These are phyloP conservation scores for Styela clava DNA, from an alignment of 23 tunicate genomes.

Conservation along the genomic window DNA sequence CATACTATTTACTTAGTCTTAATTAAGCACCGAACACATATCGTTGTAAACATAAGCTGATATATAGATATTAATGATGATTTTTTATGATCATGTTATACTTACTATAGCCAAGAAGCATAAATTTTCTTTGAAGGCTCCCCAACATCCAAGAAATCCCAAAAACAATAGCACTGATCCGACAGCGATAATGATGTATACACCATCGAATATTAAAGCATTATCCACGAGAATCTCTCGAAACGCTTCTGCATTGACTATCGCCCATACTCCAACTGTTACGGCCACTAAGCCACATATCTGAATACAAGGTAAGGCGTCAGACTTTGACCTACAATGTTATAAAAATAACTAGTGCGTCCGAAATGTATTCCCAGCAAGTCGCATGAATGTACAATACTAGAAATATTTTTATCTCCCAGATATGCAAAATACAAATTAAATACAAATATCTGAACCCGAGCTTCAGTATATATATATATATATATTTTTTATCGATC, in stretches of 20 bases:
- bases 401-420: too few relatives aligned
- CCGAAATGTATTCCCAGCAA: background rate
- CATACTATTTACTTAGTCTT: too few relatives aligned
- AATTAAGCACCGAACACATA: too few relatives aligned
- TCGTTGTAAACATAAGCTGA: too few relatives aligned
- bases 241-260: slow-evolving; percentile 62
- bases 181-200: slow-evolving; percentile 86
- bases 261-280: slow-evolving; percentile 80
- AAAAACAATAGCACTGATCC: slow-evolving; percentile 56
- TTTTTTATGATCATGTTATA: too few relatives aligned
- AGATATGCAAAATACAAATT: background rate
- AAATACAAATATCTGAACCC: too few relatives aligned
- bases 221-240: slow-evolving; percentile 36
- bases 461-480: too few relatives aligned
- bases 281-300: slow-evolving; percentile 68
- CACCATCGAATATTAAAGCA: slow-evolving; percentile 57
- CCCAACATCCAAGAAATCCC: slow-evolving; percentile 94
- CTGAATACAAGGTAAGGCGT: slow-evolving; percentile 27
- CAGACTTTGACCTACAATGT: background rate
- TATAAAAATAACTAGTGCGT: background rate
- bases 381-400: too few relatives aligned
- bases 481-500: too few relatives aligned
- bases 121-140: slow-evolving; percentile 83
- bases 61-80: too few relatives aligned
- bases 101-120: slow-evolving; percentile 75